Conservation (phyloP, 2,888 invertebrate species). For the Machimus rusticus region DNA sequence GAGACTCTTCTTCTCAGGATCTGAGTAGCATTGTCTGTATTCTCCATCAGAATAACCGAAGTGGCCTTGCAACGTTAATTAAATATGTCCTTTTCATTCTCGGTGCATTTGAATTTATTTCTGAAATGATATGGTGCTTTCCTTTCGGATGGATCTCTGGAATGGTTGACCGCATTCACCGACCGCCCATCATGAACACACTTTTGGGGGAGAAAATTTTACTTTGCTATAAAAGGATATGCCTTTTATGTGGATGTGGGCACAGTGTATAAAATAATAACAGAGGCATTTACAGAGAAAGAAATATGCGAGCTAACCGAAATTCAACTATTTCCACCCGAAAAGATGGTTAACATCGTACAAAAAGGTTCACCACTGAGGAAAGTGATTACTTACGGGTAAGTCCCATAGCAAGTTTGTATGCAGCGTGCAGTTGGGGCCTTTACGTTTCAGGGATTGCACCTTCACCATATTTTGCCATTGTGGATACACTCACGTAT, state of each 20-base stretch:
- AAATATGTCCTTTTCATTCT: constrained; percentile 17
- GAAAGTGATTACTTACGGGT: constrained; percentile 71
- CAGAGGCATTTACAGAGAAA: constrained; percentile 69
- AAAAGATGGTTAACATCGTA: constrained; percentile 49
- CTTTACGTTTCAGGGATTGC: constrained; percentile 13
- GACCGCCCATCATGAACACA: constrained; percentile 27
- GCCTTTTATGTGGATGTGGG: constrained; percentile 76
- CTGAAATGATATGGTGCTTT: not conserved
- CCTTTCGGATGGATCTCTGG: not conserved
- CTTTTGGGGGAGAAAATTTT: constrained; percentile 7
- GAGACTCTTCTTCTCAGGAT: not conserved
- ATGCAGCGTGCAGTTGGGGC: not conserved
- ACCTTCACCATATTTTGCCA: constrained; percentile 9
- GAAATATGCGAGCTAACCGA: constrained; percentile 72
- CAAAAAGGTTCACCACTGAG: constrained; percentile 70
- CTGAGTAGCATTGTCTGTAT: not conserved
- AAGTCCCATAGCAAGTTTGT: constrained; percentile 50
- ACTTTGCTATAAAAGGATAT: constrained; percentile 63
- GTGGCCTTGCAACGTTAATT: not conserved
- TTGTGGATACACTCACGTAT: not conserved
- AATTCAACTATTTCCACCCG: constrained; percentile 69
- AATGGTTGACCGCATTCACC: constrained; percentile 13
- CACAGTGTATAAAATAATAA: constrained; percentile 73
- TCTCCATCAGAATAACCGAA: not conserved
- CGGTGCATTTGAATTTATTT: not conserved